Conservation (phyloP, 2,113 vertebrate species). For the Egretta garzetta region DNA sequence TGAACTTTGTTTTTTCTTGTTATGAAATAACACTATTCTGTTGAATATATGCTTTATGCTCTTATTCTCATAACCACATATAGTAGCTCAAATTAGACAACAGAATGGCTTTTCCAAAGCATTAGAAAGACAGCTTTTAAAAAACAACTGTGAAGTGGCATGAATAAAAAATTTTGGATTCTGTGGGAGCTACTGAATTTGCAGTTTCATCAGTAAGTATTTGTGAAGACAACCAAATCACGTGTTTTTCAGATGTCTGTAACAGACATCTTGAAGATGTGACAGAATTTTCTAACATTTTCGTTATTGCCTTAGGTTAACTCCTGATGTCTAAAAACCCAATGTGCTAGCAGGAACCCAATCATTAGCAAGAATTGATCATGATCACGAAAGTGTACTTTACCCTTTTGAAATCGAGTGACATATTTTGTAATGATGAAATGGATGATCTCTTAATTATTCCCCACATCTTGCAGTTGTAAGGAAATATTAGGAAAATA, state of each 20-base stretch:
- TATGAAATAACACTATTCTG: not conserved
- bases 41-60: not conserved
- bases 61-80: not conserved
- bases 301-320: not conserved
- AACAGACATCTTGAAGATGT: not conserved
- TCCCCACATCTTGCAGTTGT: not conserved
- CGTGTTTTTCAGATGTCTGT: not conserved
- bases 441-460: not conserved
- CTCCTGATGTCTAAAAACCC: not conserved
- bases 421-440: not conserved
- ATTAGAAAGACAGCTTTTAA: not conserved
- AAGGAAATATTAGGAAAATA: not conserved
- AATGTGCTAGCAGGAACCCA: not conserved
- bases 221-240: not conserved
- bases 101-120: not conserved
- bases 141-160: not conserved
- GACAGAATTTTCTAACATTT: conserved; percentile 5
- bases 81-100: not conserved
- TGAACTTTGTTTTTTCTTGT: not conserved
- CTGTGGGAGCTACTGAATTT: not conserved
- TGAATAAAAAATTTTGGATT: not conserved
- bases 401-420: not conserved
- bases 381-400: not conserved
- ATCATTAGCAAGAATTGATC: not conserved
- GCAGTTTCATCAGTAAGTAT: not conserved